These are phyloP conservation scores for Oscheius sp. DNA, from an alignment of 1,140 invertebrate species.

Conservation along the genomic window DNA sequence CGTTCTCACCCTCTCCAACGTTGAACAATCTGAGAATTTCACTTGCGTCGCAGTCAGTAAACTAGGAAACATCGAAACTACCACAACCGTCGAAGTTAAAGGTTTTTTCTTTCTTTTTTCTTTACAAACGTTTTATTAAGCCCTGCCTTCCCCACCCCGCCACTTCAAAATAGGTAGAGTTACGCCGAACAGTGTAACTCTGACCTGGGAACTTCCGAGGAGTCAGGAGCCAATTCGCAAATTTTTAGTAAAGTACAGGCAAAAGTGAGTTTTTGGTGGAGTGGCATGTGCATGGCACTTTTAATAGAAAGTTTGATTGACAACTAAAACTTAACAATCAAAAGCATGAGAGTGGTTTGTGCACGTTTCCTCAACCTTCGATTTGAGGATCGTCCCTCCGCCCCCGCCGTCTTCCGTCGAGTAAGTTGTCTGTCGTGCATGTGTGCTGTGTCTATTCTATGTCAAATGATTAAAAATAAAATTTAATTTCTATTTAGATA, in stretches of 20 bases:
- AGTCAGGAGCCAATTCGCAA: conserved; percentile 42
- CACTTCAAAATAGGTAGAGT: conserved; percentile 36
- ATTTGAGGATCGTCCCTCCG: background rate
- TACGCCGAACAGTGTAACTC: conserved; percentile 31
- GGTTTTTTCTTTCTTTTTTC: conserved; percentile 68
- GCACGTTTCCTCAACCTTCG: background rate
- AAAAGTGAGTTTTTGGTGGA: conserved; percentile 43
- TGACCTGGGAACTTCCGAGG: conserved; percentile 41
- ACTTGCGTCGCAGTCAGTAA: conserved; percentile 92
- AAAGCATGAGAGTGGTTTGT: background rate
- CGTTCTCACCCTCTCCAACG: conserved; percentile 78
- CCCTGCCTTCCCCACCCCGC: conserved; percentile 41
- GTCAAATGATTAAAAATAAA: background rate
- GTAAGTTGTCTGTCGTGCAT: conserved; percentile 23
- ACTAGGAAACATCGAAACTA: conserved; percentile 82
- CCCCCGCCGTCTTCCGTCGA: background rate
- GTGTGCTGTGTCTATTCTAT: conserved; percentile 8
- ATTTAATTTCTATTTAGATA: conserved; percentile 29
- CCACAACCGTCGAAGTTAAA: conserved; percentile 86
- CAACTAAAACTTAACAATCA: too few relatives aligned
- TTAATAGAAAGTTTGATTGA: too few relatives aligned
- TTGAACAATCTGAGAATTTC: conserved; percentile 88
- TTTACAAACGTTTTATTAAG: conserved; percentile 37
- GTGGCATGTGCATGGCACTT: too few relatives aligned
- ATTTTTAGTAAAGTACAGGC: conserved; percentile 43